Conservation (phyloP, 2,888 invertebrate genomes). For the Scaptomyza polygonia region DNA sequence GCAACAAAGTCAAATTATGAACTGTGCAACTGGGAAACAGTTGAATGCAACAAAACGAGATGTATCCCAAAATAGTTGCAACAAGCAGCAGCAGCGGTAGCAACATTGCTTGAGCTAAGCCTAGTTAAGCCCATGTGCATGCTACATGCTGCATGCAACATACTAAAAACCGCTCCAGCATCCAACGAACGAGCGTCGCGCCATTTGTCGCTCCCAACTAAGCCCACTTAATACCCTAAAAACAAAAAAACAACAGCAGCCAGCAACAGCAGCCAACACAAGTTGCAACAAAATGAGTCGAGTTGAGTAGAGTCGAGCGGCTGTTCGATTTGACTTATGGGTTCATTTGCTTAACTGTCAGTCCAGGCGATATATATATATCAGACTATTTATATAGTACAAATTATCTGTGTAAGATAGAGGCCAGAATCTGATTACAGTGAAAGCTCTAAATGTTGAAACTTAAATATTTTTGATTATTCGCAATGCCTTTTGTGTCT, state of each 20-base stretch:
- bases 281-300: slow-evolving; percentile 10
- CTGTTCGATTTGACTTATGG: slow-evolving; percentile 82
- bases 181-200: slow-evolving; percentile 54
- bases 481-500: no score
- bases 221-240: slow-evolving; percentile 82
- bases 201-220: slow-evolving; percentile 79
- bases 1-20: slow-evolving; percentile 59
- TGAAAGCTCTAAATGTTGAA: background rate
- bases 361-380: slow-evolving; percentile 53
- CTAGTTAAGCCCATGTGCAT: slow-evolving; percentile 71
- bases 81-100: slow-evolving; percentile 40
- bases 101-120: slow-evolving; percentile 61
- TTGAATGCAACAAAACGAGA: slow-evolving; percentile 26
- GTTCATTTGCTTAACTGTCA: slow-evolving; percentile 79
- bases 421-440: slow-evolving; percentile 21
- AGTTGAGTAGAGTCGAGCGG: slow-evolving; percentile 38
- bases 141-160: slow-evolving; percentile 49
- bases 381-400: slow-evolving; percentile 36
- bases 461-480: background rate
- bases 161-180: slow-evolving; percentile 71
- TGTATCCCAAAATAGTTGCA: slow-evolving; percentile 57
- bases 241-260: slow-evolving; percentile 53
- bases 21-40: slow-evolving; percentile 45
- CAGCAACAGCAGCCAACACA: slow-evolving; percentile 7
- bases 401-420: background rate